A percentile compares a stretch with the other conserved stretches of the same genome.
Conservation (phyloP, 2,888 invertebrate genomes). For the Zygogramma bicolorata region DNA sequence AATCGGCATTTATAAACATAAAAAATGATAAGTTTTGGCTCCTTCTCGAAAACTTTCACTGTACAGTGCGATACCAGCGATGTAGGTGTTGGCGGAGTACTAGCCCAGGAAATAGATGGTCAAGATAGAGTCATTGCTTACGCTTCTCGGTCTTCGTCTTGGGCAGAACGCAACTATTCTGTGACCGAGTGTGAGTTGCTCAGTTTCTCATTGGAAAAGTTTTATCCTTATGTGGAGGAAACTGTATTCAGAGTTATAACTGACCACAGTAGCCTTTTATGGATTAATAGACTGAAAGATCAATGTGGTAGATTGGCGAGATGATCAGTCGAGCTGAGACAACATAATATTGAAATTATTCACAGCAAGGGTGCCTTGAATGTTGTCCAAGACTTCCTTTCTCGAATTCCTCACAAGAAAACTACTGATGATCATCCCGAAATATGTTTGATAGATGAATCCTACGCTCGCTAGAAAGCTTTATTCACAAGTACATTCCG, state of each 20-base stretch:
- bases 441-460: not conserved
- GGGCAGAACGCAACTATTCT: slow-evolving; percentile 51
- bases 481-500: slow-evolving; percentile 17
- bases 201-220: too few species aligned
- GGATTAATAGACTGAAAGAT: slow-evolving; percentile 46
- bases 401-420: not conserved
- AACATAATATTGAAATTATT: slow-evolving; percentile 39
- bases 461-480: not conserved
- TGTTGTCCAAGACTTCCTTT: slow-evolving; percentile 44
- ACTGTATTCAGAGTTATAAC: slow-evolving; percentile 50
- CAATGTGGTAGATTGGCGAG: slow-evolving; percentile 47
- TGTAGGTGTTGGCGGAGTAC: slow-evolving; percentile 45
- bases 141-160: slow-evolving; percentile 47
- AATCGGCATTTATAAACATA: not conserved
- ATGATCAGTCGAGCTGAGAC: slow-evolving; percentile 38
- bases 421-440: not conserved
- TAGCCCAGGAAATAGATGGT: slow-evolving; percentile 35
- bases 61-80: slow-evolving; percentile 50
- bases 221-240: too few species aligned
- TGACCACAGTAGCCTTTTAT: slow-evolving; percentile 48
- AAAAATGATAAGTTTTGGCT: slow-evolving; percentile 45
- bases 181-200: slow-evolving; percentile 51
- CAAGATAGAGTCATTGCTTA: slow-evolving; percentile 52
- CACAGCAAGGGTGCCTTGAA: slow-evolving; percentile 42
- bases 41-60: slow-evolving; percentile 47